Evolutionary conservation across 2,113 vertebrate genomes (phyloP).

Genomic region (Heterotilapia buettikoferi): DNA sequence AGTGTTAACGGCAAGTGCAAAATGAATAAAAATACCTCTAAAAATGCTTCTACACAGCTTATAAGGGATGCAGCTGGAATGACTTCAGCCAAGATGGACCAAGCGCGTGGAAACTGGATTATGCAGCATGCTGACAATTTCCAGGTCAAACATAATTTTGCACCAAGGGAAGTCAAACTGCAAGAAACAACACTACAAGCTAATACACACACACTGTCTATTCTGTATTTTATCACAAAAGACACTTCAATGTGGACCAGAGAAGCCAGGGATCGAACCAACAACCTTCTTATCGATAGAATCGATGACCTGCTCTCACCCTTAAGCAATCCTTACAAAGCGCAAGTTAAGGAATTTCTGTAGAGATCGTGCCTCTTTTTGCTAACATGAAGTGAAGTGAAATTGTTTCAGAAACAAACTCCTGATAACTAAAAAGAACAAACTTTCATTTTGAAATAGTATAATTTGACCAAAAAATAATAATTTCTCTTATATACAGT

Average conservation of each 20-base stretch:
- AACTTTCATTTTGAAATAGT: neutral
- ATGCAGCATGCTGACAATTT: neutral
- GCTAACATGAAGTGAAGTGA: neutral
- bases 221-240: neutral
- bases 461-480: neutral
- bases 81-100: neutral
- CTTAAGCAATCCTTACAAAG: neutral
- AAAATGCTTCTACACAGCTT: neutral
- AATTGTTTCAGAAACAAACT: neutral
- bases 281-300: neutral
- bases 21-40: neutral
- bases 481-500: neutral
- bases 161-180: neutral
- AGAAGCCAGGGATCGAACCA: neutral
- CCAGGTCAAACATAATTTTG: accelerated
- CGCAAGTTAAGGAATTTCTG: neutral
- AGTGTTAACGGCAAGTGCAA: neutral
- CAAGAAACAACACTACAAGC: neutral
- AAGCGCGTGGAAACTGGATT: neutral
- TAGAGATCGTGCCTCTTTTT: neutral
- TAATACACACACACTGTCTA: neutral
- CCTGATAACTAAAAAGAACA: neutral
- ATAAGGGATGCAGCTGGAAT: neutral
- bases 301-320: accelerated
- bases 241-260: neutral